Conservation (phyloP, 2,113 vertebrate genomes). For the Pterocles orientalis region DNA sequence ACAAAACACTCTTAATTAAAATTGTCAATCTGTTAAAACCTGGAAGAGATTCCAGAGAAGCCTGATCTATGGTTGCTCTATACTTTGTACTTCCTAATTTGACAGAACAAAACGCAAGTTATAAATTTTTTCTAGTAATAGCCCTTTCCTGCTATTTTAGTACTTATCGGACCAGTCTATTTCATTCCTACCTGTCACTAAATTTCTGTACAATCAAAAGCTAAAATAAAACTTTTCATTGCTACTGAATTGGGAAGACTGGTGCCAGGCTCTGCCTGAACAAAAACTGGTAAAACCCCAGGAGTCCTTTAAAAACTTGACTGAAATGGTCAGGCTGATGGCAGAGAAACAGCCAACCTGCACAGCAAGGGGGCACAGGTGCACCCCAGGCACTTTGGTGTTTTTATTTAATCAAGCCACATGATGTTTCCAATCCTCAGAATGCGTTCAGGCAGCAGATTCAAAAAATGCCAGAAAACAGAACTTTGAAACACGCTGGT, state of each 20-base stretch:
- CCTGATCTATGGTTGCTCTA: background rate
- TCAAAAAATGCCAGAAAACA: background rate
- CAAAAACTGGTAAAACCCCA: background rate
- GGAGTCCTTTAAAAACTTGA: conserved; percentile 29
- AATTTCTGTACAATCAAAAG: conserved; percentile 14
- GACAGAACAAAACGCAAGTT: background rate
- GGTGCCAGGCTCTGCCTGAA: background rate
- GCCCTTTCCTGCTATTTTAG: background rate
- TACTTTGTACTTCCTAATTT: background rate
- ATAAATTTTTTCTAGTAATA: background rate
- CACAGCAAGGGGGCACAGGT: background rate
- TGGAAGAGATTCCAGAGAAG: background rate
- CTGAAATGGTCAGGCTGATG: background rate
- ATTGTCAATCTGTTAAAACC: conserved; percentile 20
- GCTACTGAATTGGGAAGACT: background rate
- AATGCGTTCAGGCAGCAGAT: background rate
- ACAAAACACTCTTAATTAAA: conserved; percentile 31
- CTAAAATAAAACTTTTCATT: conserved; percentile 25
- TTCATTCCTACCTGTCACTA: background rate
- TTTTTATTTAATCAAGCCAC: conserved; percentile 14
- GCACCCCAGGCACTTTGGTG: background rate
- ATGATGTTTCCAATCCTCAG: background rate
- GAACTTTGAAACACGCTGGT: background rate
- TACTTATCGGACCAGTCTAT: background rate
- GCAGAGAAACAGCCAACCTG: background rate